Conservation (phyloP, 2,797 vertebrate species). For the Neostethus bicornis region DNA sequence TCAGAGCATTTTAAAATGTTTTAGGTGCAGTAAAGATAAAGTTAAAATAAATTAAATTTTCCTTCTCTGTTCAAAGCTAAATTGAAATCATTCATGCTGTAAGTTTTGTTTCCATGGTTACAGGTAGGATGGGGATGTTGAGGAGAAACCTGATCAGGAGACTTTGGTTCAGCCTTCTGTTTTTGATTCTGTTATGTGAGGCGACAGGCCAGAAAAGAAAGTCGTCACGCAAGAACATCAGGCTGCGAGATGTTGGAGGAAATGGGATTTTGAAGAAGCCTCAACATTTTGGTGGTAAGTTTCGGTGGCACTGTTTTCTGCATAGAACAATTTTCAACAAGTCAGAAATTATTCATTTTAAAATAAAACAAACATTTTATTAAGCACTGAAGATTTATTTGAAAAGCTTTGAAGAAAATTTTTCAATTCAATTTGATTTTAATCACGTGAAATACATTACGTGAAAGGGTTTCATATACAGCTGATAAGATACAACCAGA, state of each 20-base stretch:
- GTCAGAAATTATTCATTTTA: background rate
- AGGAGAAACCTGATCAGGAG: conserved; percentile 78
- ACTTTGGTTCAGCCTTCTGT: conserved; percentile 67
- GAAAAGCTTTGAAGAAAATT: too few relatives aligned
- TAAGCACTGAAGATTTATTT: too few relatives aligned
- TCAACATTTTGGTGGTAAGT: conserved; percentile 21
- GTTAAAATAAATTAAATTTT: too few relatives aligned
- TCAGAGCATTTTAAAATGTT: too few relatives aligned
- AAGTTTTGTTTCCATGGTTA: conserved; percentile 6
- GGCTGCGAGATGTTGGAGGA: conserved; percentile 56
- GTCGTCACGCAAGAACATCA: conserved; percentile 67
- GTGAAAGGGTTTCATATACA: too few relatives aligned
- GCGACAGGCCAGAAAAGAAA: conserved; percentile 78
- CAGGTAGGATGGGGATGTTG: conserved; percentile 61
- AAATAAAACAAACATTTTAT: too few relatives aligned
- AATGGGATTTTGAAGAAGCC: conserved; percentile 56
- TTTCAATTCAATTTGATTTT: too few relatives aligned
- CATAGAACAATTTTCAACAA: background rate
- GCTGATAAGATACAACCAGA: too few relatives aligned
- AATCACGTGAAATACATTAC: too few relatives aligned
- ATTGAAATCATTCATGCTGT: too few relatives aligned
- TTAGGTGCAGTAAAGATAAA: too few relatives aligned
- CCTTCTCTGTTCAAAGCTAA: too few relatives aligned
- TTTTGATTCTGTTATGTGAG: conserved; percentile 69
- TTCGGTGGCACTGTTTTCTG: conserved; percentile 4